These are phyloP conservation scores for Mugil cephalus DNA, from an alignment of 2,113 vertebrate genomes.

Conservation along the genomic window DNA sequence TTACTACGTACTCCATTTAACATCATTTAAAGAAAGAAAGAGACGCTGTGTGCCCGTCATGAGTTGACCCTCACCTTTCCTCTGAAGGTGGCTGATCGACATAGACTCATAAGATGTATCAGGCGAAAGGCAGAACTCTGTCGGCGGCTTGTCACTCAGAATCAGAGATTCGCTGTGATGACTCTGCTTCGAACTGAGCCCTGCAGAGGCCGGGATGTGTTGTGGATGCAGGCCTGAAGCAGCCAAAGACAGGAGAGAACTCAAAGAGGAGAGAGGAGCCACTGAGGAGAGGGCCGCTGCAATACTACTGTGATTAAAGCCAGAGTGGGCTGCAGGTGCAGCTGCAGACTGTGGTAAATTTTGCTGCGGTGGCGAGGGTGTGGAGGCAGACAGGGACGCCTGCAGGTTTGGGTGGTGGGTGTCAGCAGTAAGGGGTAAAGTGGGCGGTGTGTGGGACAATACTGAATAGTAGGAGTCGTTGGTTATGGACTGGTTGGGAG, in stretches of 20 bases:
- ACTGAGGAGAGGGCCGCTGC: conserved; percentile 78
- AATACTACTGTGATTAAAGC: conserved; percentile 79
- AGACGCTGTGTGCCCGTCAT: neutral
- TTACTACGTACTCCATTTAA: conserved; percentile 1
- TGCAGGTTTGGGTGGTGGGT: conserved; percentile 59
- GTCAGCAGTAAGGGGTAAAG: conserved; percentile 70
- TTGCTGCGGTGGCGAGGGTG: conserved; percentile 19
- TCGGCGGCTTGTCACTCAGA: conserved; percentile 88
- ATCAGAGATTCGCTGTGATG: conserved; percentile 86
- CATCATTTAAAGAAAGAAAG: neutral
- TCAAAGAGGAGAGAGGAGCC: conserved; percentile 70
- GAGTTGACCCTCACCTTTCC: conserved; percentile 86
- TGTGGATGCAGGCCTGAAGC: conserved; percentile 27
- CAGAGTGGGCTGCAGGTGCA: conserved; percentile 47
- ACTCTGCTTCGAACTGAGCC: conserved; percentile 74
- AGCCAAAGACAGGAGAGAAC: conserved; percentile 51
- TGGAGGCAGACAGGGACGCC: conserved; percentile 27
- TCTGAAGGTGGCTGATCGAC: conserved; percentile 93
- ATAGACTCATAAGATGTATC: conserved; percentile 89
- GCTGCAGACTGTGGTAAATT: conserved; percentile 23
- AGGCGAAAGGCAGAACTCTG: conserved; percentile 92
- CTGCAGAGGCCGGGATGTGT: conserved; percentile 62
- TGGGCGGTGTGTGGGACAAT: conserved; percentile 76
- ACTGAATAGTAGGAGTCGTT: conserved; percentile 81
- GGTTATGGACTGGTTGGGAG: conserved; percentile 62